Base-by-base conservation (phyloP, 2,888 invertebrate genomes). In the Cephalotes varians region DNA sequence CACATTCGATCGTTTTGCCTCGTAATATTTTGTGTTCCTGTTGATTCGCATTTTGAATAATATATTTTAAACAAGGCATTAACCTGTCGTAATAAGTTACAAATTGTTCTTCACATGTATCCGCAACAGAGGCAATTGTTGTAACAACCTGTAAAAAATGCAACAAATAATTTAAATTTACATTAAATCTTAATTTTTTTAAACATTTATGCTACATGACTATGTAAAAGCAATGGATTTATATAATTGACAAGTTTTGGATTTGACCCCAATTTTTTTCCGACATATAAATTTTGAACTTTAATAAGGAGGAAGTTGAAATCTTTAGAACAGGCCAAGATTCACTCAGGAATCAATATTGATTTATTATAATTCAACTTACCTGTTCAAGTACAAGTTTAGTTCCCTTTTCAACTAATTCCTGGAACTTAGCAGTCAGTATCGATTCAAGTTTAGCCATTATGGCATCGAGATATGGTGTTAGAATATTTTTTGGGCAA, bases 1-100 rank as follows among this genome's bases (percentile, higher is more conserved):
- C 98, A 94, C 99, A 99, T 95, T 99, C 99, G 88, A 99, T 99
- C 1, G 99, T 99, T 95, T 99, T 99, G 83, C 99, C 99, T 76
- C 99, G 96, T 51, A 99, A 95, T 95, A 99, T 96, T 92, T 98
- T 97, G 86, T 99, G 95, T 92, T 99, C 98, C 40, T 97, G 97
- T 28, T 97, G 97, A 89, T 96, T 98, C 9, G 99, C 99, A 94
- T 99, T 98, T 92, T 98, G 97, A 91, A 99, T 98, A 84, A 99
- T 99, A 94, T 98, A 99, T 95, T 99, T 99, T 86, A 99, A 96
- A 93, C 98, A 98, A 0, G 99, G 99, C 95, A 97, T 96, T 89
- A 97, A 95, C 90, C 98, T 96, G 93, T 99, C 99, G 93, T 99
- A 99, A 95, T 99, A 99, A 2, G 97, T 95, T 9, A 97, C 97